phyloP scores from a whole-genome alignment of 2,113 vertebrate genomes.

The Nettapus auritus region DNA sequence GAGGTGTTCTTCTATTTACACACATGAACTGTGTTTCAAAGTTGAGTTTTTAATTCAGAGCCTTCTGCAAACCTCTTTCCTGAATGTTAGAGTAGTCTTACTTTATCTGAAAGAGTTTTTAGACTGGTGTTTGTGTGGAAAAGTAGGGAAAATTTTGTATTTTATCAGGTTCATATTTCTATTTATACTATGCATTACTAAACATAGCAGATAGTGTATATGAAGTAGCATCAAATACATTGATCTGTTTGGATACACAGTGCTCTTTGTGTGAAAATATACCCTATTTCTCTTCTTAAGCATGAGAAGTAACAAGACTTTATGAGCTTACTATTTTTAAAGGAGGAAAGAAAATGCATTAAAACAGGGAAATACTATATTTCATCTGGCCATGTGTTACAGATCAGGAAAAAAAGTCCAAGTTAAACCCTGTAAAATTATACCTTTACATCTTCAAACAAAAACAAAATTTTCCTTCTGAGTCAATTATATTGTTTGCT shows the following conservation, averaged over 20 bases:
- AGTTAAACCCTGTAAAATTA: background rate
- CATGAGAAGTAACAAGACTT: background rate
- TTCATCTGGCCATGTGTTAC: slow-evolving; percentile 13
- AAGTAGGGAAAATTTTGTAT: background rate
- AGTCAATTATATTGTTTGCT: background rate
- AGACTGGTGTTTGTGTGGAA: background rate
- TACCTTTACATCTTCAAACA: slow-evolving; percentile 33
- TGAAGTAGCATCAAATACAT: background rate
- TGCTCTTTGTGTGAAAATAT: background rate
- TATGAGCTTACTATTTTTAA: background rate
- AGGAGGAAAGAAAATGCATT: background rate
- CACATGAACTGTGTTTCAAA: background rate
- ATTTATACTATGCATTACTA: background rate
- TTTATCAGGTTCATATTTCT: background rate
- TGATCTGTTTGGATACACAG: background rate
- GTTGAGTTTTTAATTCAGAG: background rate
- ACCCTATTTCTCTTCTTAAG: background rate
- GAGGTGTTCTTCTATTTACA: background rate
- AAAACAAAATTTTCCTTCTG: slow-evolving; percentile 1
- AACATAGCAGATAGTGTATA: background rate
- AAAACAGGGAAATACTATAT: background rate
- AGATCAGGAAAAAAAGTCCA: slow-evolving; percentile 4
- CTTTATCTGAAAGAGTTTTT: background rate
- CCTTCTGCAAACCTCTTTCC: background rate
- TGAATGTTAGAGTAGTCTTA: background rate